phyloP scores from a whole-genome alignment of 2,113 vertebrate species.

The Micromys minutus region DNA sequence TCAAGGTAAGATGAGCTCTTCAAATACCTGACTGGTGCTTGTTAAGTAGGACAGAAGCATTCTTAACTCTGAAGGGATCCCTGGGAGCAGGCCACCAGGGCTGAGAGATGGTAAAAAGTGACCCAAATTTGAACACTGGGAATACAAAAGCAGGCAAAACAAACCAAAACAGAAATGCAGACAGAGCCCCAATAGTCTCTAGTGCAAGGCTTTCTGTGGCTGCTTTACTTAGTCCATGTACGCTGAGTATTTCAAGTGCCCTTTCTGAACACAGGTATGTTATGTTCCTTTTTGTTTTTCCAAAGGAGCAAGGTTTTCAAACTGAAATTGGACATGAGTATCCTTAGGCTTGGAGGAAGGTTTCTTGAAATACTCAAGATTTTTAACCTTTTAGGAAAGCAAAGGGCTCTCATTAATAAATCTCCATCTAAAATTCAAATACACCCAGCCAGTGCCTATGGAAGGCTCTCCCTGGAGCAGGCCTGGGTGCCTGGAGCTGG shows the following conservation, averaged over 20 bases:
- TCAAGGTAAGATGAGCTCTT: neutral
- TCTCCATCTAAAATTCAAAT: neutral
- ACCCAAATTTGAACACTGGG: neutral
- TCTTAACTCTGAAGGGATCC: neutral
- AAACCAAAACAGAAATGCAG: neutral
- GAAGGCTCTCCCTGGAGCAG: neutral
- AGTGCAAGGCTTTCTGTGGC: neutral
- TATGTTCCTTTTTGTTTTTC: neutral
- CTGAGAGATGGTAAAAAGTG: neutral
- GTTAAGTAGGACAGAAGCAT: neutral
- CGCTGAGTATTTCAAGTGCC: constrained; percentile 15
- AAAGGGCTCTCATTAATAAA: neutral
- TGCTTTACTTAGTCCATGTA: neutral
- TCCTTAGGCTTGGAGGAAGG: neutral
- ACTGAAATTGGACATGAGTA: constrained; percentile 28
- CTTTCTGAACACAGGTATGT: constrained; percentile 43
- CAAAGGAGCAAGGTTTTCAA: constrained; percentile 53
- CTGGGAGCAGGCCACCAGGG: neutral
- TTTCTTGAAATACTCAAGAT: constrained; percentile 36
- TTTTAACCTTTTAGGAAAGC: constrained; percentile 51
- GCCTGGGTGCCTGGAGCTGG: neutral
- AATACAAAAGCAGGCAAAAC: neutral
- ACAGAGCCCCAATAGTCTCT: neutral
- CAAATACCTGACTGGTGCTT: neutral
- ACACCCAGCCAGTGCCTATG: neutral